Base-by-base conservation (phyloP, 2,888 invertebrate species). In the Periphyllus acericola region DNA sequence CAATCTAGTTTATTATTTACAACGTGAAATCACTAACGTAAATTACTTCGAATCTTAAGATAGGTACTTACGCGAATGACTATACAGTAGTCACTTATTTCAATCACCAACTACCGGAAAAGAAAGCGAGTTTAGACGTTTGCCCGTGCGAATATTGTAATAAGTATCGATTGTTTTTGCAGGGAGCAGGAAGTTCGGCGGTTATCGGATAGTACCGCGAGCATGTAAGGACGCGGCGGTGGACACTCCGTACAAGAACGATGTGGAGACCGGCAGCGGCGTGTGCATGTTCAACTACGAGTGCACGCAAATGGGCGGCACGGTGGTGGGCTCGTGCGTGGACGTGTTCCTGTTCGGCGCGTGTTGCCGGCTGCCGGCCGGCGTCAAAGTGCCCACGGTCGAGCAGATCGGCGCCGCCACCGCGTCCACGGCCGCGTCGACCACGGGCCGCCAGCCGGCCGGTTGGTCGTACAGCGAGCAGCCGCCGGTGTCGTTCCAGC, bases 281-380 rank as follows among this genome's bases (percentile, higher is more conserved):
- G 95, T 96, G 91, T 97, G 97, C 92, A 97, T 97, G 97, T 98
- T 97, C 93, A 97, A 97, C 92, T 96, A 96, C 91, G 97, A 97
- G 91, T 97, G 97, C 91, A 93, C 93, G 0, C 95, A 95, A 90
- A 93, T 96, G 89, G 94, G 94, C 0, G 97, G 97, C 0, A 94
- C 95, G 91, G 95, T 97, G 90, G 96, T 97, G 0, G 97, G 97
- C 0, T 95, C 97, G 0, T 98, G 97, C 91, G 96, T 97, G 95
- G 97, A 97, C 91, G 96, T 97, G 0, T 96, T 96, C 91, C 93
- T 96, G n/a, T 97, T 97, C 90, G 97, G 97, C 2, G 96, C 97
- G 0, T 98, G 97, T 91, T 98, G 97, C 91, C 95, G 96, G 90
- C 93, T 97, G 46, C 94, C 94, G 90, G 84, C 91, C 91, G 36